phyloP scores from a whole-genome alignment of 2,888 invertebrate species.

The Sesamia inferens region DNA sequence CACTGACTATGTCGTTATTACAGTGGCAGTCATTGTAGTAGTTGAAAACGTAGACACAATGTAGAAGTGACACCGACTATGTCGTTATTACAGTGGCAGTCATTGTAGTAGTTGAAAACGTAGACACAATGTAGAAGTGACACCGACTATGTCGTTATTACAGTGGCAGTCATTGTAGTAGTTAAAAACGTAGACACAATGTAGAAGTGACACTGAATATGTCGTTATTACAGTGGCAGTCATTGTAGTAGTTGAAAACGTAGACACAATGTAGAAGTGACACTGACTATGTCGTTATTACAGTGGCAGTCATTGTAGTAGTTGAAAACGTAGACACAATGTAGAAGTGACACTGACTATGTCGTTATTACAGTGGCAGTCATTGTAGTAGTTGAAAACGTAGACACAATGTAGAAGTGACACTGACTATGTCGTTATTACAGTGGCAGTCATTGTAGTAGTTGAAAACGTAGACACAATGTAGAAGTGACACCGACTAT shows the following conservation, averaged over 20 bases:
- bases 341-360: not conserved
- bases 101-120: not conserved
- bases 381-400: not conserved
- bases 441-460: not conserved
- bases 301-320: not conserved
- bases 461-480: not conserved
- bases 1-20: not conserved
- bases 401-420: conserved; percentile 1
- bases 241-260: no score
- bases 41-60: not conserved
- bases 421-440: not conserved
- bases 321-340: not conserved
- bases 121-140: not conserved
- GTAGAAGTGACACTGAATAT: no score
- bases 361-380: not conserved
- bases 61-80: not conserved
- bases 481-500: not conserved
- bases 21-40: not conserved
- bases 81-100: not conserved
- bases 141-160: not conserved
- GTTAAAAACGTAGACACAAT: not conserved
- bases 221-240: no score
- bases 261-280: conserved; percentile 1
- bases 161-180: not conserved
- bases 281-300: not conserved